Evolutionary conservation across 2,888 invertebrate genomes (phyloP).

Genomic region (Lacanobia wlatinum): DNA sequence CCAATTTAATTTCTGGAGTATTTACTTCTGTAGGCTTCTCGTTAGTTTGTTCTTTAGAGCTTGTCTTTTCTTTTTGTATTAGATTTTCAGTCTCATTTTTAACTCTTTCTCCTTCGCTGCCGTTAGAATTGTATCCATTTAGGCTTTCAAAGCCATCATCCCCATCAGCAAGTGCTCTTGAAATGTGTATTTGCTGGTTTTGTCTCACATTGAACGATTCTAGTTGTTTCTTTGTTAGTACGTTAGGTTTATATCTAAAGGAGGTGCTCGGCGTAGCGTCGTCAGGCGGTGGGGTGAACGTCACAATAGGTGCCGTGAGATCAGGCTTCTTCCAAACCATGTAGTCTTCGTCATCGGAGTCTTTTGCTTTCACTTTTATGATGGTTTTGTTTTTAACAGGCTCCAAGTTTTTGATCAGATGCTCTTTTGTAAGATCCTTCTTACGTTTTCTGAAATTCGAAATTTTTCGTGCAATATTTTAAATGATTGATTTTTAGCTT

Average conservation of each 20-base stretch:
- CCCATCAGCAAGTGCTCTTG: constrained; percentile 87
- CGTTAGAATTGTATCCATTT: constrained; percentile 95
- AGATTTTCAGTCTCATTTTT: constrained; percentile 64
- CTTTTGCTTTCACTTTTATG: constrained; percentile 84
- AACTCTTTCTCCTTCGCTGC: constrained; percentile 88
- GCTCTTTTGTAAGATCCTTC: constrained; percentile 83
- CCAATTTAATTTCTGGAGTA: constrained; percentile 15
- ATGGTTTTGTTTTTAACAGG: constrained; percentile 77
- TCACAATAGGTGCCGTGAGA: constrained; percentile 82
- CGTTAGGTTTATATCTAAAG: constrained; percentile 80
- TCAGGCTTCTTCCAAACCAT: constrained; percentile 88
- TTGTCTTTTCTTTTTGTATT: constrained; percentile 71
- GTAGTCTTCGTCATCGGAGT: constrained; percentile 88
- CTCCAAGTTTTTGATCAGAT: constrained; percentile 78
- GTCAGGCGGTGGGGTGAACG: constrained; percentile 86
- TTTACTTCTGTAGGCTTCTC: constrained; percentile 69
- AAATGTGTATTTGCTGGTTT: constrained; percentile 73
- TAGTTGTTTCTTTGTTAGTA: constrained; percentile 86
- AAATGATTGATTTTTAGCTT: not conserved
- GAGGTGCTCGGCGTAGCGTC: constrained; percentile 78
- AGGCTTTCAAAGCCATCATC: constrained; percentile 97
- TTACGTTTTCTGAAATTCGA: constrained; percentile 83
- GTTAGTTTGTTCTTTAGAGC: constrained; percentile 42
- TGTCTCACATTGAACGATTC: constrained; percentile 86
- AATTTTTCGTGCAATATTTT: not conserved